Percentiles rank a stretch among this genome's conserved stretches.
These are phyloP conservation scores for Drosophila cognata DNA, from an alignment of 2,888 invertebrate species.

Conservation along the genomic window DNA sequence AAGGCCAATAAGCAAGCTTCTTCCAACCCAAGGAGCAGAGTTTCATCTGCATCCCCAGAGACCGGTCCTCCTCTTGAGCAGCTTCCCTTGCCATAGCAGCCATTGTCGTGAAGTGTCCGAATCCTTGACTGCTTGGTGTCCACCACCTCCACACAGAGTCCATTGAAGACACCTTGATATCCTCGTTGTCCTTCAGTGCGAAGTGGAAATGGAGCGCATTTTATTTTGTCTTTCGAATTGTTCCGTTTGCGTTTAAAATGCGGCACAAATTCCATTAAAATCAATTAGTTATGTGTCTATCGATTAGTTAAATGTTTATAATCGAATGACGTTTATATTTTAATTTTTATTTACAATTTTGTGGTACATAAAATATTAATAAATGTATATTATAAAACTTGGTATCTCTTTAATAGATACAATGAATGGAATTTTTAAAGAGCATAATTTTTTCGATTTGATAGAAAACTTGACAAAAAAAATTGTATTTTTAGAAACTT, in stretches of 20 bases:
- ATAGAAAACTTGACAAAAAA: neutral
- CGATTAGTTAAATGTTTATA: constrained; percentile 10
- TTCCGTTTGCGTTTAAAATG: constrained; percentile 61
- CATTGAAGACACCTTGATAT: constrained; percentile 87
- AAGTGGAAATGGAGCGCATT: constrained; percentile 46
- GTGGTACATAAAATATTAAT: neutral
- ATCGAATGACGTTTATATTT: constrained; percentile 14
- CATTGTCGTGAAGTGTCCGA: constrained; percentile 88
- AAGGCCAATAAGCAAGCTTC: constrained; percentile 91
- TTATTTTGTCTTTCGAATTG: constrained; percentile 12
- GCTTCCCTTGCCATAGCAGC: constrained; percentile 91
- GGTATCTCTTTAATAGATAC: neutral
- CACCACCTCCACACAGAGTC: constrained; percentile 88
- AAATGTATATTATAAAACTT: neutral
- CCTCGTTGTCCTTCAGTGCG: neutral
- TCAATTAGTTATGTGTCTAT: neutral
- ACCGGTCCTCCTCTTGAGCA: constrained; percentile 86
- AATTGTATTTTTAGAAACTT: neutral
- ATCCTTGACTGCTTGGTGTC: constrained; percentile 86
- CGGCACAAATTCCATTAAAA: constrained; percentile 59
- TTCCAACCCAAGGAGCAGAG: constrained; percentile 89
- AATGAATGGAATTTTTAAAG: neutral
- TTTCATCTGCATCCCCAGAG: constrained; percentile 85
- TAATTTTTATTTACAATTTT: neutral
- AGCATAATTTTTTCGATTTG: neutral